Base-by-base conservation (phyloP, 1,140 invertebrate species). In the Antheraea mylitta region DNA sequence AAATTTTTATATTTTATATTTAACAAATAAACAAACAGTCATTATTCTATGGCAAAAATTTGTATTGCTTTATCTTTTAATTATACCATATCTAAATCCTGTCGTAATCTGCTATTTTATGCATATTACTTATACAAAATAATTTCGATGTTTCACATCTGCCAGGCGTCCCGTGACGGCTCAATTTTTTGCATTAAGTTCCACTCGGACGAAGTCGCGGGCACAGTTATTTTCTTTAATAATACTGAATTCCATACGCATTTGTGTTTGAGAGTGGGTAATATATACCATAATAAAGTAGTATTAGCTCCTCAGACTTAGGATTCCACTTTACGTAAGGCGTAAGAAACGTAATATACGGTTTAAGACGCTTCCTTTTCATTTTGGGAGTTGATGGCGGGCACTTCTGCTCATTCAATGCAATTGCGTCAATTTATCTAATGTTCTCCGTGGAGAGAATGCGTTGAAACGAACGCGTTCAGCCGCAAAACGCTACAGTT, bases 231-330 rank as follows among this genome's bases (percentile, higher is more conserved):
- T 53, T 53, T 53, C 45, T 53, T 10, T 53, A 16, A 53, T 13
- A 16, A 53, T 16, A 0, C 16, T 53, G 11, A 16, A 53, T 16
- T 53, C 16, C 45, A 16, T 53, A n/a, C 45, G 1, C 45, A 16
- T 53, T 53, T 13, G 11, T 53, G 45, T 0, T 53, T 13, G 45
- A 13, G 45, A 16, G 16, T 2, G 45, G 16, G 16, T 13, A 53
- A 53, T 13, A 53, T 53, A 53, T 53, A 53, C 45, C 45, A 53
- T 16, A 53, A 53, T 53, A 53, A 53, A 53, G 45, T 53, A 53
- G 45, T 53, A 53, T 16, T 53, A 53, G 45, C 45, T 53, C 16
- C 16, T 0, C 16, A 16, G 45, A 53, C 45, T 53, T 16, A 53
- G 45, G 45, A 53, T 53, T 16, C 45, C 45, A 53, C 45, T 53